Conservation (phyloP, 2,797 vertebrate species). For the Nannoperca obscura region DNA sequence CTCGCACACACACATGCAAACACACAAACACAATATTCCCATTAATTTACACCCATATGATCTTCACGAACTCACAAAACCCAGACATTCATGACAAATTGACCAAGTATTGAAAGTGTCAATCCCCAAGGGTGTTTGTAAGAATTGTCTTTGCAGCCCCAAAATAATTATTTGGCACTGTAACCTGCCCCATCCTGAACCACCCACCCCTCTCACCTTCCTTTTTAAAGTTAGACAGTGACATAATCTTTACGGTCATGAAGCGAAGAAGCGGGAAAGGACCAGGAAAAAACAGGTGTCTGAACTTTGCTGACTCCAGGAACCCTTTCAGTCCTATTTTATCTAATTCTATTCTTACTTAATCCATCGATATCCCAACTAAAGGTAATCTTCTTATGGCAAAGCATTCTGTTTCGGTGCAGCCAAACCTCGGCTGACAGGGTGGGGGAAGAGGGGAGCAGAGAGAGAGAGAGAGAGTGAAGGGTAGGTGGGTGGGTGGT, state of each 20-base stretch:
- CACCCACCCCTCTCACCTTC: constrained; percentile 24
- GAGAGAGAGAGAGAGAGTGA: constrained; percentile 26
- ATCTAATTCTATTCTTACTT: constrained; percentile 87
- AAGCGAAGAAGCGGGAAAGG: constrained; percentile 44
- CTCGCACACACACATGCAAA: constrained; percentile 26
- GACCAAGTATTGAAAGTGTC: constrained; percentile 59
- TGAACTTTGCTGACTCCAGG: constrained; percentile 82
- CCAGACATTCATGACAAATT: constrained; percentile 54
- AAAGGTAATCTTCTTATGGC: constrained; percentile 88
- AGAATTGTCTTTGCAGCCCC: constrained; percentile 1
- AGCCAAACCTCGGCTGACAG: constrained; percentile 83
- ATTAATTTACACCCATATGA: constrained; percentile 60
- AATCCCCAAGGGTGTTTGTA: not conserved
- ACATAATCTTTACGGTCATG: constrained; percentile 61
- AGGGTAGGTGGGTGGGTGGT: constrained; percentile 46
- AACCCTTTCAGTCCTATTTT: constrained; percentile 81
- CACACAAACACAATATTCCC: constrained; percentile 55
- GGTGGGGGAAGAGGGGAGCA: constrained; percentile 61
- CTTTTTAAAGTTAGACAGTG: constrained; percentile 39
- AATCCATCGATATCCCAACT: constrained; percentile 87
- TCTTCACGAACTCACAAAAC: constrained; percentile 43
- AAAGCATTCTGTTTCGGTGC: constrained; percentile 84
- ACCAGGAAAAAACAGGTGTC: constrained; percentile 80
- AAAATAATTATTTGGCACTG: constrained; percentile 35
- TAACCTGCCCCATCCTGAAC: constrained; percentile 32